Conservation (phyloP, 2,797 vertebrate species). For the Chelidonichthys spinosus region DNA sequence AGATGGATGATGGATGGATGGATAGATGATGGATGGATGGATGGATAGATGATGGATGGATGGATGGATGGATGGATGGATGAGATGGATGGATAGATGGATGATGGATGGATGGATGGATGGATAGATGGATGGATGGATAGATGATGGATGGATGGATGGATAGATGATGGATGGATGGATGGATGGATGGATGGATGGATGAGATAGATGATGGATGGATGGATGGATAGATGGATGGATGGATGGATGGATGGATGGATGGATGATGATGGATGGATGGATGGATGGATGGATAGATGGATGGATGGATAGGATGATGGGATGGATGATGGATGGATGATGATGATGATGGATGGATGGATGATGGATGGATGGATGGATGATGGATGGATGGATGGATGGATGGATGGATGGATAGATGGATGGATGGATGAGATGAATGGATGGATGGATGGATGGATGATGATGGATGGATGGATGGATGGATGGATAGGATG, state of each 20-base stretch:
- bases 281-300: not conserved
- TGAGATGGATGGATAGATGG: conserved; percentile 4
- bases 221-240: conserved; percentile 3
- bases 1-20: not conserved
- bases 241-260: conserved; percentile 5
- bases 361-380: conserved; percentile 10
- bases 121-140: not conserved
- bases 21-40: too few relatives aligned
- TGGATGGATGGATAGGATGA: conserved; percentile 1
- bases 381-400: not conserved
- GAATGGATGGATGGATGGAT: conserved; percentile 10
- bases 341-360: too few relatives aligned
- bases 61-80: too few relatives aligned
- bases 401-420: conserved; percentile 3
- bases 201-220: too few relatives aligned
- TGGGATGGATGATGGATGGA: not conserved
- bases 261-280: not conserved
- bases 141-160: conserved; percentile 2
- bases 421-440: conserved; percentile 7
- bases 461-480: not conserved
- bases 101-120: conserved; percentile 12
- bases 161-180: conserved; percentile 12
- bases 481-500: conserved; percentile 6
- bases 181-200: not conserved
- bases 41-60: not conserved